phyloP scores from a whole-genome alignment of 2,888 invertebrate genomes.

The Ophraella communa region DNA sequence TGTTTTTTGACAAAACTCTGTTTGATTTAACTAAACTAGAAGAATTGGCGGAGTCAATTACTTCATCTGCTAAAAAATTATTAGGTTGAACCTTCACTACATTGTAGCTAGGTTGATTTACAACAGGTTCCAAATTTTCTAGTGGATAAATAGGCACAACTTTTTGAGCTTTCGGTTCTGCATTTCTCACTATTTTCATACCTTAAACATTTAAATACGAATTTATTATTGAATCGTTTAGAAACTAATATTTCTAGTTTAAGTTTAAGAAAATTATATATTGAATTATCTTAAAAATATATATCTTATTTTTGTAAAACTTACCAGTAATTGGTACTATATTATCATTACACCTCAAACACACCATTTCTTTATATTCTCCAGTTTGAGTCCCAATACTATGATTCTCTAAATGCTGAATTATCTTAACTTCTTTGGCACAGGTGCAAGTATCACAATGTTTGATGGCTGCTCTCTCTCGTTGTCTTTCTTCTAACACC shows the following conservation, averaged over 20 bases:
- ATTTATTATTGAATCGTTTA: background rate
- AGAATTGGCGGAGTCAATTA: conserved; percentile 2
- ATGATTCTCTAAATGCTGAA: conserved; percentile 66
- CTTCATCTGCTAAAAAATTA: conserved; percentile 52
- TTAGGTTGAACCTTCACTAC: conserved; percentile 57
- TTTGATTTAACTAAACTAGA: conserved; percentile 38
- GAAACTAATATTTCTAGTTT: no score
- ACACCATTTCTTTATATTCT: conserved; percentile 64
- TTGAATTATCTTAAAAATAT: no score
- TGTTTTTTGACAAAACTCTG: conserved; percentile 22
- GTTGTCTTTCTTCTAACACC: conserved; percentile 85
- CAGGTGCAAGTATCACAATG: conserved; percentile 87
- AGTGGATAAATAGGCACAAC: conserved; percentile 29
- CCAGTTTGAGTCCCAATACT: conserved; percentile 72
- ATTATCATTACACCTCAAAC: conserved; percentile 67
- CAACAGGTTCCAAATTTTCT: conserved; percentile 23
- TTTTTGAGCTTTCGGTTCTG: conserved; percentile 39
- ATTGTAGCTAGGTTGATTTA: conserved; percentile 40
- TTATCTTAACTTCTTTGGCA: conserved; percentile 61
- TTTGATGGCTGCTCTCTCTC: conserved; percentile 77
- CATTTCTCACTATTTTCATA: conserved; percentile 47
- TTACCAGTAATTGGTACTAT: conserved; percentile 26
- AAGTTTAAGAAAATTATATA: no score
- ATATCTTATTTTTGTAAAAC: no score
- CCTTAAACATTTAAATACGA: conserved; percentile 26